phyloP scores from a whole-genome alignment of 1,140 invertebrate species.

The Meloidogyne chitwoodi region DNA sequence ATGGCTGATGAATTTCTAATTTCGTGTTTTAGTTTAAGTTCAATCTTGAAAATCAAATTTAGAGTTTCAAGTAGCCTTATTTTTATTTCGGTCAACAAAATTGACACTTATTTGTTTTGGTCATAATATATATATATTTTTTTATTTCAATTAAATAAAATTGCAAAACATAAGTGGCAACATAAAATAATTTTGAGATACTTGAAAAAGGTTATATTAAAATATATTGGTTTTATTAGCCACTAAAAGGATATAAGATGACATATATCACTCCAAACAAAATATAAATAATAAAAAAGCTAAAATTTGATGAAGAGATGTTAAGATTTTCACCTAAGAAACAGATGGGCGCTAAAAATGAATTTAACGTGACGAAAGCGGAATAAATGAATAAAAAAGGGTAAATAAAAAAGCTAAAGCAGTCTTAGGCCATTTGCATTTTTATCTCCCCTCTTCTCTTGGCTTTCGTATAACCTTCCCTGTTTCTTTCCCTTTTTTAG shows the following conservation, averaged over 20 bases:
- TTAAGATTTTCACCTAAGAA: not conserved
- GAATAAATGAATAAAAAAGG: conserved; percentile 3
- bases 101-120: too few species aligned
- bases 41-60: too few species aligned
- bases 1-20: too few species aligned
- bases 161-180: not conserved
- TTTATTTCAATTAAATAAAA: too few species aligned
- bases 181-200: not conserved
- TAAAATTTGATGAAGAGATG: not conserved
- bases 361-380: conserved; percentile 1
- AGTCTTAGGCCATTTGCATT: not conserved
- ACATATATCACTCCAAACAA: not conserved
- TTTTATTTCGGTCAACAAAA: too few species aligned
- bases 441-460: not conserved
- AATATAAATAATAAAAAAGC: not conserved
- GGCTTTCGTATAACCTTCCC: not conserved
- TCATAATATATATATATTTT: too few species aligned
- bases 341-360: not conserved
- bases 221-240: not conserved
- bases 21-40: too few species aligned
- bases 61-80: too few species aligned
- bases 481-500: not conserved
- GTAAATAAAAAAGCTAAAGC: not conserved
- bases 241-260: not conserved
- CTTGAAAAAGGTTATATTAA: not conserved